Base-by-base conservation (phyloP, 64 coral and sea anemone species). In the Montipora capricornis region DNA sequence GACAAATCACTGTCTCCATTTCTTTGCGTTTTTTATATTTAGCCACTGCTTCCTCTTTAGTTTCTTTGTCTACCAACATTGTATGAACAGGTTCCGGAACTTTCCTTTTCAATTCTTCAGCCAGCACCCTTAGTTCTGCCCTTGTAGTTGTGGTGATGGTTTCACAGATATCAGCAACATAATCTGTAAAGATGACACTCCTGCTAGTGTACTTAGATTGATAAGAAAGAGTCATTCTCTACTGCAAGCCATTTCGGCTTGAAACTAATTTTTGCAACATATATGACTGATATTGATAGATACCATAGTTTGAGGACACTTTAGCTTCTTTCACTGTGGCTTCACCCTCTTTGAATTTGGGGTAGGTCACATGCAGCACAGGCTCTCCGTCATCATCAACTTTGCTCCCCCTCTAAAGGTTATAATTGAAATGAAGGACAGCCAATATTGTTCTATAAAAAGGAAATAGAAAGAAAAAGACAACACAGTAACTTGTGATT, bases 391-490 rank as follows among this genome's bases (percentile, higher is more conserved):
- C 26, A 26, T 26, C 26, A 26, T 26, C 26, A 26, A 26, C 26
- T 26, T 26, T 26, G 68, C 68, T 70, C 1, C 20, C 68, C 20
- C 10, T 5, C 14, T 70, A 2, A 16, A 70, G 68, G 20, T 70
- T 70, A 70, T 70, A 70, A 70, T 70, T 70, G 20, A 70, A 70
- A 70, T 70, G 68, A 16, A 70, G 68, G 14, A 3, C 68, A 0
- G 68, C 68, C 20, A 70, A 20, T 70, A 70, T 70, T 70, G 68
- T 70, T 70, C 68, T 70, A 20, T 70, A 70, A 70, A 70, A 20
- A 70, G 68, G 20, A 55, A 55, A 55, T 55, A 55, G 52, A 55
- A 55, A 55, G 52, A 55, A 55, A 55, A 55, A 55, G 10, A 10
- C 52, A 55, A 55, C 52, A 55, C 52, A 55, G 10, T 55, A 0